phyloP scores from a whole-genome alignment of 2,888 invertebrate species.

The Tinea trinotella region DNA sequence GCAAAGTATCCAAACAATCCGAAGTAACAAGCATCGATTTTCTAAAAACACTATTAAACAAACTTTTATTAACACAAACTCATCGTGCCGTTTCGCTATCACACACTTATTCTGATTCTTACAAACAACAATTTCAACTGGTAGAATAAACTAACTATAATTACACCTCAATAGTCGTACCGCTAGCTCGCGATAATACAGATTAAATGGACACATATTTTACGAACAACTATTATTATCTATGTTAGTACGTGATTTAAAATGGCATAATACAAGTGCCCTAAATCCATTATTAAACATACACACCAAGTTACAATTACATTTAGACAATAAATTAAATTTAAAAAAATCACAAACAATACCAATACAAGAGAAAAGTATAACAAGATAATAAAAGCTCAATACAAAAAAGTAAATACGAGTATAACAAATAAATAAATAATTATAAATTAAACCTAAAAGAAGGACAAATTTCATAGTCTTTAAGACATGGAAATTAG shows the following conservation, averaged over 20 bases:
- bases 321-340: background rate
- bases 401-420: too few relatives aligned
- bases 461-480: too few relatives aligned
- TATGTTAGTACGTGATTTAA: background rate
- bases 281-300: background rate
- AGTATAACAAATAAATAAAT: too few relatives aligned
- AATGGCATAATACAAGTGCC: conserved; percentile 3
- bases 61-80: too few relatives aligned
- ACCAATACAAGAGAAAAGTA: background rate
- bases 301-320: background rate
- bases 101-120: background rate
- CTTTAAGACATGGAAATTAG: background rate
- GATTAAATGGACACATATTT: conserved; percentile 28
- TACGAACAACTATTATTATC: conserved; percentile 29
- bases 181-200: conserved; percentile 35
- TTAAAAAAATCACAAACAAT: background rate
- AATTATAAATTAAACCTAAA: background rate
- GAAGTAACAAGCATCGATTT: too few relatives aligned
- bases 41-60: too few relatives aligned
- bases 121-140: background rate
- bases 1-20: too few relatives aligned
- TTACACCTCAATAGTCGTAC: conserved; percentile 31
- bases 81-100: background rate
- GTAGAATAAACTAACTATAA: conserved; percentile 1
- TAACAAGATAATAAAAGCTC: background rate